Base-by-base conservation (phyloP, 1,140 invertebrate species). In the Magallana angulata region DNA sequence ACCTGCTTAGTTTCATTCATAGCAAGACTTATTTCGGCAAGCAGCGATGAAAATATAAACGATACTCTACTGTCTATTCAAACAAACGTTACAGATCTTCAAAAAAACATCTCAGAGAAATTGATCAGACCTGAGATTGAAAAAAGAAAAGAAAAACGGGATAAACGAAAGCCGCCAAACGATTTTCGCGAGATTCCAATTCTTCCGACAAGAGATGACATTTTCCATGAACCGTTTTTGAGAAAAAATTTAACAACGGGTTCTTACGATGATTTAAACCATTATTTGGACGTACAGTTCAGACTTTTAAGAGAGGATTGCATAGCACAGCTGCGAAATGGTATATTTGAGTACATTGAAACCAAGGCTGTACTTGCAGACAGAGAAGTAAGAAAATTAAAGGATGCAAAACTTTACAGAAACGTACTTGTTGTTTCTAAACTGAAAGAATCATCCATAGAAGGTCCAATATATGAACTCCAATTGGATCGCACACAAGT, bases 211-310 rank as follows among this genome's bases (percentile, higher is more conserved):
- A 85, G 87, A 62, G 12, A 91, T 88, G 94, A 88, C 7, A 84
- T 89, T 14, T 89, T 86, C 36, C 14, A 56, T 24, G 57, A 86
- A 82, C 91, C 93, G 14, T 96, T 95, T 94, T 90, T 97, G 24
- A 94, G 96, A 2, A 94, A 95, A 24, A 97, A 96, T 92, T 96
- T 96, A 62, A 92, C 95, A 0, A 90, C 95, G 59, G 97, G 97
- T 2, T 90, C 93, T 0, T 97, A 97, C 92, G 87, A 93, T 4
- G 94, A 96, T 92, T 94, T 96, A 0, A 95, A 97, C 18, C 96
- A 97, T 90, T 98, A 98, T 92, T 93, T 98, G 7, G 97, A 97
- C 91, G 95, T 96, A 0, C 97, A 98, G 90, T 97, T 97, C 91
- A 93, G 97, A 12, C 94, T 97, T 4, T 92, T 98, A 58, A 93